Conservation (phyloP, 2,113 vertebrate genomes). For the Bos indicus region DNA sequence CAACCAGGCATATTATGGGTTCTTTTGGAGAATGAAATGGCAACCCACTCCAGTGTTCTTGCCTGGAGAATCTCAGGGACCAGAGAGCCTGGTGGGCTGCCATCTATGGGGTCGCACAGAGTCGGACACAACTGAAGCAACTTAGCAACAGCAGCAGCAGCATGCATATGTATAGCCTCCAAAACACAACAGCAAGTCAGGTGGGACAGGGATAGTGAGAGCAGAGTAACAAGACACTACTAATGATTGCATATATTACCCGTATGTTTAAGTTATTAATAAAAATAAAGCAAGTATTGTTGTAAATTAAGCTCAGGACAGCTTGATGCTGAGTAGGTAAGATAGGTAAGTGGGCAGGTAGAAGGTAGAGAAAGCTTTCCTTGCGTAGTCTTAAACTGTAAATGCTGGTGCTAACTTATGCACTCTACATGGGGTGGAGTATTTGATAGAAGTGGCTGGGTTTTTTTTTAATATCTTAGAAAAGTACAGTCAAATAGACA, state of each 20-base stretch:
- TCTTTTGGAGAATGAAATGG: background rate
- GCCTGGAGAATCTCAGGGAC: no score
- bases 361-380: background rate
- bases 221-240: background rate
- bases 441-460: background rate
- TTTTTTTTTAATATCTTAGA: background rate
- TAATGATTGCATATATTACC: background rate
- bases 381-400: background rate
- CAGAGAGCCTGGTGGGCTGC: no score
- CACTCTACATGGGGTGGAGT: rapidly evolving
- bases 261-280: background rate
- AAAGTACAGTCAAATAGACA: background rate
- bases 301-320: background rate
- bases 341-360: background rate
- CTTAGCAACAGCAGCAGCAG: no score
- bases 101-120: no score
- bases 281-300: background rate
- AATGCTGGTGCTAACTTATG: background rate
- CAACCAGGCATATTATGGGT: background rate
- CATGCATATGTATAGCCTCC: background rate
- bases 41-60: no score
- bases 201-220: rapidly evolving
- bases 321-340: background rate
- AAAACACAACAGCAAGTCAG: background rate
- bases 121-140: rapidly evolving